These are phyloP conservation scores for Cynopterus brachyotis DNA, from an alignment of 2,113 vertebrate genomes.

Conservation along the genomic window DNA sequence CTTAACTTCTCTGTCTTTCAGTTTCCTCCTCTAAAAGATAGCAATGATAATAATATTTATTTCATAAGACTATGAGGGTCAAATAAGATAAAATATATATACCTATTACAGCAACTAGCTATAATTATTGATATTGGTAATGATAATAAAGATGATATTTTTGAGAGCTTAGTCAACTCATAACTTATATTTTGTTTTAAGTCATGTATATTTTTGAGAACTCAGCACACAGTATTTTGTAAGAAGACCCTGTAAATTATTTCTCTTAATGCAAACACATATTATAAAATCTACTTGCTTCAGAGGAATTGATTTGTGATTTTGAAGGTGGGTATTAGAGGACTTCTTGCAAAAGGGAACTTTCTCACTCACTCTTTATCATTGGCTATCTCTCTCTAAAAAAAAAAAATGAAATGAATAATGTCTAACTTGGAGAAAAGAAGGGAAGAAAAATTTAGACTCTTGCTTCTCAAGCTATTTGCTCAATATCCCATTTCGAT, in stretches of 20 bases:
- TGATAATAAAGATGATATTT: neutral
- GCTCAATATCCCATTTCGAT: neutral
- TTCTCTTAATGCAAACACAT: conserved; percentile 11
- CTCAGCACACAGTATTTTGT: neutral
- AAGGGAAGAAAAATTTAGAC: neutral
- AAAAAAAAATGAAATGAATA: conserved; percentile 27
- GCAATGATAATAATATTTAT: neutral
- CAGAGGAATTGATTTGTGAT: neutral
- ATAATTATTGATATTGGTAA: neutral
- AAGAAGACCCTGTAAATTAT: neutral
- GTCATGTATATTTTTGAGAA: conserved; percentile 2
- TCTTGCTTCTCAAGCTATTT: neutral
- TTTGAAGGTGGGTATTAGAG: conserved; percentile 2
- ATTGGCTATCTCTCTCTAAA: neutral
- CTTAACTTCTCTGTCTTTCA: neutral
- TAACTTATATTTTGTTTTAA: conserved; percentile 39
- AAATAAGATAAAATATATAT: neutral
- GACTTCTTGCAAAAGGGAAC: neutral
- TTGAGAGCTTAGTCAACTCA: neutral
- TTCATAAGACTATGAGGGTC: neutral
- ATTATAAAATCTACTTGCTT: neutral
- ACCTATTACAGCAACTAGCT: neutral
- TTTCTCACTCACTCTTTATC: neutral
- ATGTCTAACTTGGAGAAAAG: neutral
- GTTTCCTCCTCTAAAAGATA: neutral